Percentiles rank a stretch among this genome's conserved stretches.
phyloP scores from a whole-genome alignment of 2,888 invertebrate species.

The Hirtodrosophila trivittata region DNA sequence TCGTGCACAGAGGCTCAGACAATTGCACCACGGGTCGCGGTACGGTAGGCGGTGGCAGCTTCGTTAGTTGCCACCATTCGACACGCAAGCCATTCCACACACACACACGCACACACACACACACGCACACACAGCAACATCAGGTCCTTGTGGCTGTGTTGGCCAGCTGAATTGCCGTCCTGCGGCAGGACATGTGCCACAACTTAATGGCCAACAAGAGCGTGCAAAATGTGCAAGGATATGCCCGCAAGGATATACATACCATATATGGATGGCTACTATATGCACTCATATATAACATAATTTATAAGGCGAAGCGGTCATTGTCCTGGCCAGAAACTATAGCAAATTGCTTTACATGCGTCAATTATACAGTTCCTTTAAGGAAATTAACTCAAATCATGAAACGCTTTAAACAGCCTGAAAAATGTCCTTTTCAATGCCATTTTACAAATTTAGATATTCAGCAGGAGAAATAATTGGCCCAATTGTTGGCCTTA shows the following conservation, averaged over 20 bases:
- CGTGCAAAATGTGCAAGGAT: conserved; percentile 45
- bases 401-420: conserved; percentile 21
- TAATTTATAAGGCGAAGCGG: conserved; percentile 22
- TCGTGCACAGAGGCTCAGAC: conserved; percentile 48
- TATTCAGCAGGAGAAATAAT: conserved; percentile 13
- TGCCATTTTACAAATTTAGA: conserved; percentile 24
- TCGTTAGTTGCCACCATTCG: conserved; percentile 56
- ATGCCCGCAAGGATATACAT: conserved; percentile 7
- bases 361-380: conserved; percentile 68
- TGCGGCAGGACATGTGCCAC: conserved; percentile 44
- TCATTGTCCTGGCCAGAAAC: conserved; percentile 60
- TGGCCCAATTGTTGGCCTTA: conserved; percentile 7
- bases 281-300: background rate
- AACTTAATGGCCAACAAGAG: conserved; percentile 38
- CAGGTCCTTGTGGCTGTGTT: conserved; percentile 10
- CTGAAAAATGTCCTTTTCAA: conserved; percentile 13
- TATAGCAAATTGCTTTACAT: conserved; percentile 63
- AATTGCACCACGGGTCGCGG: conserved; percentile 56
- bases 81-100: conserved; percentile 62
- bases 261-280: background rate
- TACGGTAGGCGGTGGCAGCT: conserved; percentile 19
- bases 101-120: conserved; percentile 5
- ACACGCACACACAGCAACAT: background rate
- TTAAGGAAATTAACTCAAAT: conserved; percentile 63
- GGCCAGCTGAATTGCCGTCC: conserved; percentile 39